phyloP scores from a whole-genome alignment of 2,113 vertebrate species.

The Hirundichthys speculiger region DNA sequence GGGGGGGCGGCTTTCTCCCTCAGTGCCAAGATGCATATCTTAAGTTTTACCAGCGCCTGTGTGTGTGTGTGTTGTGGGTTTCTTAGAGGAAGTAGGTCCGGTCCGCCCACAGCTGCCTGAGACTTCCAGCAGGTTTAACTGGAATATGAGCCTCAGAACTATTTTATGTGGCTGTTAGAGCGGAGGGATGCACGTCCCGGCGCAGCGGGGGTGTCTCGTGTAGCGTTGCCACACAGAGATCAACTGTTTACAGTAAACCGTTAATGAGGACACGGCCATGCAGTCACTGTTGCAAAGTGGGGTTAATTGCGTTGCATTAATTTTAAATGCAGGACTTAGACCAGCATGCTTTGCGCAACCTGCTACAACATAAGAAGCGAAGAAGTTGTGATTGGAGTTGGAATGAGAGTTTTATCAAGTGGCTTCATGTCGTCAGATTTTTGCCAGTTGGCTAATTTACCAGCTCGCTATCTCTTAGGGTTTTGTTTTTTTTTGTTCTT shows the following conservation, averaged over 20 bases:
- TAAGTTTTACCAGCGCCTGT: conserved; percentile 34
- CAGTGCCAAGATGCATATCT: conserved; percentile 29
- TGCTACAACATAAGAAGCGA: too few relatives aligned
- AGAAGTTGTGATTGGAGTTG: too few relatives aligned
- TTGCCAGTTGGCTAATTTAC: too few relatives aligned
- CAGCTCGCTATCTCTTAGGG: too few relatives aligned
- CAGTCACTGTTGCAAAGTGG: conserved; percentile 23
- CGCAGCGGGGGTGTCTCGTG: conserved; percentile 50
- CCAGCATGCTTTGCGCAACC: too few relatives aligned
- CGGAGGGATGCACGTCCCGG: conserved; percentile 28
- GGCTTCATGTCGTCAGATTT: too few relatives aligned
- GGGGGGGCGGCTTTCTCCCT: conserved; percentile 15
- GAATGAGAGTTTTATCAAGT: too few relatives aligned
- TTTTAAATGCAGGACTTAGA: too few relatives aligned
- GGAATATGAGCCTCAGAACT: conserved; percentile 64
- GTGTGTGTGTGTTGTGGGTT: conserved; percentile 23
- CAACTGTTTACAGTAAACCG: conserved; percentile 28
- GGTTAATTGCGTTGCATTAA: too few relatives aligned
- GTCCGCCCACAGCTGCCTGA: conserved; percentile 28
- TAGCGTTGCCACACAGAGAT: conserved; percentile 34
- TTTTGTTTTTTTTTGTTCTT: too few relatives aligned
- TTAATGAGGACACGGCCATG: conserved; percentile 31
- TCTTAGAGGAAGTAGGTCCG: conserved; percentile 51
- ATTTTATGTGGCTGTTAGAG: conserved; percentile 50
- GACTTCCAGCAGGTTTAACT: conserved; percentile 76